A percentile compares a stretch with the other conserved stretches of the same genome.
Evolutionary conservation across 2,888 invertebrate genomes (phyloP).

Genomic region (Lithophane semibrunnea): DNA sequence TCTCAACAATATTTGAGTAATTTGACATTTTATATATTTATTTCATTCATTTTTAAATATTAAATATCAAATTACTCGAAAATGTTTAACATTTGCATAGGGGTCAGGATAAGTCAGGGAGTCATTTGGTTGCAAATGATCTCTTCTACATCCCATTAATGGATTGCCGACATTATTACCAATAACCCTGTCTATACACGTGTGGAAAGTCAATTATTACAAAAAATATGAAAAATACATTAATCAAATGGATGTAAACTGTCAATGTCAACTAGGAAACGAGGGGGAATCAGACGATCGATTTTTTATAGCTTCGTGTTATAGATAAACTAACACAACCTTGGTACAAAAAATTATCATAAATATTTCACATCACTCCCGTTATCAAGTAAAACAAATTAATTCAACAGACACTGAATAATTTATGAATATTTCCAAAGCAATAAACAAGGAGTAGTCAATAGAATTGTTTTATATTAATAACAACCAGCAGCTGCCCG

Average conservation of each 20-base stretch:
- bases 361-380: conserved; percentile 33
- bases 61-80: no score
- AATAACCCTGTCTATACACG: no score
- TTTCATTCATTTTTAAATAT: no score
- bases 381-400: conserved; percentile 36
- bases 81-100: no score
- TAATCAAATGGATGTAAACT: neutral
- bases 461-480: conserved; percentile 23
- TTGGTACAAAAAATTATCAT: conserved; percentile 30
- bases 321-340: conserved; percentile 8
- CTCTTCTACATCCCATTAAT: no score
- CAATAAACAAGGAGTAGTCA: conserved; percentile 25
- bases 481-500: neutral
- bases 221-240: neutral
- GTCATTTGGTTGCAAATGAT: no score
- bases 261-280: conserved; percentile 6
- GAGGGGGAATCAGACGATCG: neutral
- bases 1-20: no score
- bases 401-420: conserved; percentile 31
- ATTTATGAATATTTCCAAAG: conserved; percentile 14
- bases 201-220: neutral
- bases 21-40: no score
- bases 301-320: conserved; percentile 1
- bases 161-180: no score
- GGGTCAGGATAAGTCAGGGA: no score